Evolutionary conservation across 2,113 vertebrate genomes (phyloP), one percentile per base, ranked within the genome.

Genomic region (Tinamus guttatus): DNA sequence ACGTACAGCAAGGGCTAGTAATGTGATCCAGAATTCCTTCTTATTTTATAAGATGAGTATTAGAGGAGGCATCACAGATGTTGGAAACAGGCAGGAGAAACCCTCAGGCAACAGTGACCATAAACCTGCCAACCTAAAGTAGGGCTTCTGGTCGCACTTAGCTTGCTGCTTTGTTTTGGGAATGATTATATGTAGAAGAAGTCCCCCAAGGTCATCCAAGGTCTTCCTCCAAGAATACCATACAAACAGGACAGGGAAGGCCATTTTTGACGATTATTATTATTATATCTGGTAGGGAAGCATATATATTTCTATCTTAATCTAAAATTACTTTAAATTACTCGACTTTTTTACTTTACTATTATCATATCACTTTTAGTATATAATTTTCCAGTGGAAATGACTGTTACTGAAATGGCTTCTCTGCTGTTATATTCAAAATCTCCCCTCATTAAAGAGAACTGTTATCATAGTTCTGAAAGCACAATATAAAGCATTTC

Each of bases 321-420:
- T 58, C 21, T 28, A 16, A 83, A 83, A 4, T 34, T 69, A 71
- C 7, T 45, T 73, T 20, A 81, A 87, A 49, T 40, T 40, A 38
- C 63, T 67, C 79, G 47, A 58, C 7, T 21, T 49, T 49, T 49
- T 49, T 8, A 49, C 49, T 49, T 49, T 49, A 49, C 5, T 74
- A 21, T 47, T 52, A 65, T 65, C 34, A 74, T 0, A 2, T 58
- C 5, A 36, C 7, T 70, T 70, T 49, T 79, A 79, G 45, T 40
- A 32, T 18, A 40, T 16, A 63, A 16, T 1, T 13, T 71, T 3
- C 7, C 9, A 36, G 4, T 1, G 0, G 9, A 84, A 78, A 7
- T 58, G 3, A 25, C 16, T 27, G 11, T 36, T 79, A 49, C 4
- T 38, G 4, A 76, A 85, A 56, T 60, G 0, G 4, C 7, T 58